Conservation (phyloP, 2,888 invertebrate species). For the Monochamus alternatus region DNA sequence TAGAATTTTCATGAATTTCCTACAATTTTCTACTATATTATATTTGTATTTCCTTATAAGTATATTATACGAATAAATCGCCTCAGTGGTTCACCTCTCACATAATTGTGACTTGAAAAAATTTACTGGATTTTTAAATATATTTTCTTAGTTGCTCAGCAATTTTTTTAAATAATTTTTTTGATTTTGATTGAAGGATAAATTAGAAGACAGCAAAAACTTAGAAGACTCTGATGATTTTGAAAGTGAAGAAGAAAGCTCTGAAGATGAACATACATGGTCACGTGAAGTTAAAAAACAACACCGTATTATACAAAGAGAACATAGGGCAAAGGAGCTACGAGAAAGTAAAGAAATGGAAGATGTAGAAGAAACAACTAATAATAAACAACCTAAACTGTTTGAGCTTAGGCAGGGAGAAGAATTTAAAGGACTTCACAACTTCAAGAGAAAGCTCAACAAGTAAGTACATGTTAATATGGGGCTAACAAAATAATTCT, state of each 20-base stretch:
- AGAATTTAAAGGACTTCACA: slow-evolving; percentile 74
- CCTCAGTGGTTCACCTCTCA: no score
- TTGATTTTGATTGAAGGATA: slow-evolving; percentile 59
- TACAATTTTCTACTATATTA: no score
- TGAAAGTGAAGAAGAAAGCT: slow-evolving; percentile 71
- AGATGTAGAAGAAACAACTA: slow-evolving; percentile 62
- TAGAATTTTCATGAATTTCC: no score
- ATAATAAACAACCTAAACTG: slow-evolving; percentile 73
- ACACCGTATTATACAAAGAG: slow-evolving; percentile 77
- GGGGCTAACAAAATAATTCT: slow-evolving; percentile 1
- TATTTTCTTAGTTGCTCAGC: not conserved
- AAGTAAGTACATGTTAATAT: slow-evolving; percentile 67
- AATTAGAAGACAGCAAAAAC: slow-evolving; percentile 69
- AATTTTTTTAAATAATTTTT: slow-evolving; percentile 5
- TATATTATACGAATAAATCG: no score
- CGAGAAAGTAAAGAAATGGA: slow-evolving; percentile 46
- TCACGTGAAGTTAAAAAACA: slow-evolving; percentile 86
- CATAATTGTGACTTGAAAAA: no score
- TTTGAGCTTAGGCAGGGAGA: slow-evolving; percentile 77
- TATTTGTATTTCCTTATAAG: no score
- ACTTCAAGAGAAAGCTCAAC: slow-evolving; percentile 72
- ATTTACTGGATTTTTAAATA: no score
- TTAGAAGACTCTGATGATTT: slow-evolving; percentile 68
- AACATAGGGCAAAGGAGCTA: slow-evolving; percentile 70
- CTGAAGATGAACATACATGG: slow-evolving; percentile 89